phyloP scores from a whole-genome alignment of 92 coral and sea anemone species.

The Anthopleura xanthogrammica region DNA sequence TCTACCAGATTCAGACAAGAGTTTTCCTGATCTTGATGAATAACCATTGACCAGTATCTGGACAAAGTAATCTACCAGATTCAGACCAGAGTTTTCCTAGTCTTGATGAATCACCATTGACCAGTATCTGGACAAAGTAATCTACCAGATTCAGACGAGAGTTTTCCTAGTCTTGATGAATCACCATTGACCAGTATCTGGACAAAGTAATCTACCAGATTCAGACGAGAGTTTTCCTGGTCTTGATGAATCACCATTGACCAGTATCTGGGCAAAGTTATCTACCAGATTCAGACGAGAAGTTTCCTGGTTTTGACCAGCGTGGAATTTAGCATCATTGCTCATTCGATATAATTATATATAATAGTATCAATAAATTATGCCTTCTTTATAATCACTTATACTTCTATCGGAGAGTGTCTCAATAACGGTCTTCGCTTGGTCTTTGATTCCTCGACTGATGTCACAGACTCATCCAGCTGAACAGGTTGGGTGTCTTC shows the following conservation, averaged over 20 bases:
- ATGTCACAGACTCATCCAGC: slow-evolving; percentile 37
- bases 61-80: too few species aligned
- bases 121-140: background rate
- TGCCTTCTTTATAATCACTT: background rate
- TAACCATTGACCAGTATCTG: background rate
- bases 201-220: too few species aligned
- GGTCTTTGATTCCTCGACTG: slow-evolving; percentile 28
- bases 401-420: slow-evolving; percentile 56
- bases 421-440: slow-evolving; percentile 52
- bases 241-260: background rate
- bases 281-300: too few species aligned
- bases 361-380: background rate
- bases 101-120: background rate
- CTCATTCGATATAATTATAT: background rate
- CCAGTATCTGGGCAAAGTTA: background rate
- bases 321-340: background rate
- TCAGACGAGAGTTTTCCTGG: too few species aligned
- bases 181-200: background rate
- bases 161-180: too few species aligned
- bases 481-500: slow-evolving; percentile 18
- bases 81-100: too few species aligned
- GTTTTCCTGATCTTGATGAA: too few species aligned
- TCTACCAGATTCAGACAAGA: too few species aligned
- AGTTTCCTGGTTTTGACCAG: background rate
- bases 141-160: too few species aligned